Percentiles rank a stretch among this genome's conserved stretches.
Conservation (phyloP, 2,113 vertebrate genomes). For the Turdus rufiventris region DNA sequence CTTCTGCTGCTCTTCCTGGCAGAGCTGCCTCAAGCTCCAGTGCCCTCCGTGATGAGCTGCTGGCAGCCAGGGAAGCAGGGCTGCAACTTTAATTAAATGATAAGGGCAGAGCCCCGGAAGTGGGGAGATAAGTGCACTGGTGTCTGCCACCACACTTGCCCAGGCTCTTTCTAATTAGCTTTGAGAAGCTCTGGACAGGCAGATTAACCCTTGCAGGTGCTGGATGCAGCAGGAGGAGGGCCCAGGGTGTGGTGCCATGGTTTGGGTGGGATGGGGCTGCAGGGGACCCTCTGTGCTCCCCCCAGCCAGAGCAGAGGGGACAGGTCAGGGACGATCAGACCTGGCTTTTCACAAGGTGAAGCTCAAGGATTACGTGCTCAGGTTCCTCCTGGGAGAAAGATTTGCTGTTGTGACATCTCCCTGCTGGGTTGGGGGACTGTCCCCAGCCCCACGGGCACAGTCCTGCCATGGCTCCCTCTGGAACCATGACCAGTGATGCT, state of each 20-base stretch:
- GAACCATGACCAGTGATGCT: not conserved
- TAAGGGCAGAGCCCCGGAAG: conserved; percentile 68
- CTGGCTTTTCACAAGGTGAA: not conserved
- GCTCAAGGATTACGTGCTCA: not conserved
- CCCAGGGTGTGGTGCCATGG: not conserved
- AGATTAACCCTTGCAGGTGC: conserved; percentile 25
- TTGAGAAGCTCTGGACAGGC: not conserved
- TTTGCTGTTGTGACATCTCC: not conserved
- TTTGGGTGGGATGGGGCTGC: not conserved
- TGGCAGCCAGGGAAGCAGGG: conserved; percentile 36
- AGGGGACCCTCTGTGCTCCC: accelerated
- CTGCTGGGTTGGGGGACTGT: not conserved
- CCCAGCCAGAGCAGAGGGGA: not conserved
- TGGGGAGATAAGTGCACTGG: conserved; percentile 45
- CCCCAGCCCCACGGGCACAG: not conserved
- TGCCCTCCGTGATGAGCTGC: conserved; percentile 60
- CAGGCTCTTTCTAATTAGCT: conserved; percentile 54
- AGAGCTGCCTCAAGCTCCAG: conserved; percentile 44
- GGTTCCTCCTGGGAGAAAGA: not conserved
- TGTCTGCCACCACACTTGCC: conserved; percentile 45
- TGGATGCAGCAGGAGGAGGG: not conserved
- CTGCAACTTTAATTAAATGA: conserved; percentile 72
- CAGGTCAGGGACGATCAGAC: not conserved
- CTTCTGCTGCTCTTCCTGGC: not conserved
- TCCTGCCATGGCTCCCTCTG: not conserved